Base-by-base conservation (phyloP, 1,140 invertebrate species). In the Euglossa dilemma region DNA sequence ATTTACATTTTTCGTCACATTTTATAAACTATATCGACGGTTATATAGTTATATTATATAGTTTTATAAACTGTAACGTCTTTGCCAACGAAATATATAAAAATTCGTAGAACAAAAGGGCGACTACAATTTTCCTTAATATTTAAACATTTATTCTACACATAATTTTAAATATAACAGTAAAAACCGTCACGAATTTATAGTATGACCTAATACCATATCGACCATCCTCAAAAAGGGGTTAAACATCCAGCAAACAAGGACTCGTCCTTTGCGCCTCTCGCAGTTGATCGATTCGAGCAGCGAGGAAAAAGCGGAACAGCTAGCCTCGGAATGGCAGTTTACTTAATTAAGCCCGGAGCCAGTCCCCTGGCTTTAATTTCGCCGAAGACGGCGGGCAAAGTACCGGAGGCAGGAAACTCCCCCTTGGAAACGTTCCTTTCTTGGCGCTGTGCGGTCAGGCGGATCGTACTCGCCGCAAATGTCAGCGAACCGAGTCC, bases 281-380 rank as follows among this genome's bases (percentile, higher is more conserved):
- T 36, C 56, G 45, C 52, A 64, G 72, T 79, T 81, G 61, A 87
- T 85, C 72, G 59, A 54, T n/a, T 80, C 20, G 9, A 20, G 52
- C 50, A 28, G 23, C 84, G 75, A 67, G 74, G 69, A 78, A 87
- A 78, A 83, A 85, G 77, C 69, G n/a, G 64, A 70, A 54, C 70
- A 81, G 67, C 47, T n/a, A 54, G 75, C 78, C 64, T 43, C 36
- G 78, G 23, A 77, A 82, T 43, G 54, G 74, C 79, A 79, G 85
- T 89, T 86, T 86, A 80, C 77, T 86, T 89, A 89, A 89, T 89
- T 88, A 89, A 89, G 59, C 61, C 69, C 54, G 71, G 74, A 69
- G 73, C 78, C 36, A 25, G 43, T 56, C 57, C 50, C 25, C 20
- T 47, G 87, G 69, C 87, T 85, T 88, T 86, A 89, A 89, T 89